Evolutionary conservation across 2,113 vertebrate species (phyloP).

Genomic region (Puntigrus tetrazona): DNA sequence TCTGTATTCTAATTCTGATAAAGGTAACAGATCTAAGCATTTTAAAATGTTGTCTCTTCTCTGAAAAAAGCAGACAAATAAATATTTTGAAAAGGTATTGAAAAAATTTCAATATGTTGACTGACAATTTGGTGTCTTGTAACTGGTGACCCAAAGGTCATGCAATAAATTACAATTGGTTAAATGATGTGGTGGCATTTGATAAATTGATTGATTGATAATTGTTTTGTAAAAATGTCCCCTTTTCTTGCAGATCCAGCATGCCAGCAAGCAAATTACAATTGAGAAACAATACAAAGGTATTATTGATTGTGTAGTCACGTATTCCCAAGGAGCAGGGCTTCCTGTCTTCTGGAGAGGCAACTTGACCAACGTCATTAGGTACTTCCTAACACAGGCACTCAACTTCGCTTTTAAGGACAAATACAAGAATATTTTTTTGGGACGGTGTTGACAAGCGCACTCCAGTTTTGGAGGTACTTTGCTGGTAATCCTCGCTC

Average conservation of each 20-base stretch:
- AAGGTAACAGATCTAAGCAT: background rate
- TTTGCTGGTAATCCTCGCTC: slow-evolving; percentile 90
- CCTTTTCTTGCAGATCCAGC: slow-evolving; percentile 77
- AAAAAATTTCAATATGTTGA: background rate
- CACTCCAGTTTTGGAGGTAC: slow-evolving; percentile 88
- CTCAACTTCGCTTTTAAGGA: slow-evolving; percentile 94
- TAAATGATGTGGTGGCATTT: background rate
- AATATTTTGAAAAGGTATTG: background rate
- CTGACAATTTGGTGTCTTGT: background rate
- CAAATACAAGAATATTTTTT: slow-evolving; percentile 91
- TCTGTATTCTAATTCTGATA: too few relatives aligned
- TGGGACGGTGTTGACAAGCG: slow-evolving; percentile 85
- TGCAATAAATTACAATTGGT: background rate
- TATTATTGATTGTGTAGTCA: slow-evolving; percentile 85
- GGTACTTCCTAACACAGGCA: slow-evolving; percentile 90
- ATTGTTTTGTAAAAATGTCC: background rate
- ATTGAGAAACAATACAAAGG: slow-evolving; percentile 87
- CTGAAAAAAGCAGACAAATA: too few relatives aligned
- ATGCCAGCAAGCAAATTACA: slow-evolving; percentile 89
- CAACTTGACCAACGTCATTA: slow-evolving; percentile 90
- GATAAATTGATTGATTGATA: background rate
- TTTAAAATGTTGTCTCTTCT: background rate
- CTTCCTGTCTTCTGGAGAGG: slow-evolving; percentile 89
- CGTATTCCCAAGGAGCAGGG: slow-evolving; percentile 89
- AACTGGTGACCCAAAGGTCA: background rate